phyloP scores from a whole-genome alignment of 2,888 invertebrate species.

The Empis livida region DNA sequence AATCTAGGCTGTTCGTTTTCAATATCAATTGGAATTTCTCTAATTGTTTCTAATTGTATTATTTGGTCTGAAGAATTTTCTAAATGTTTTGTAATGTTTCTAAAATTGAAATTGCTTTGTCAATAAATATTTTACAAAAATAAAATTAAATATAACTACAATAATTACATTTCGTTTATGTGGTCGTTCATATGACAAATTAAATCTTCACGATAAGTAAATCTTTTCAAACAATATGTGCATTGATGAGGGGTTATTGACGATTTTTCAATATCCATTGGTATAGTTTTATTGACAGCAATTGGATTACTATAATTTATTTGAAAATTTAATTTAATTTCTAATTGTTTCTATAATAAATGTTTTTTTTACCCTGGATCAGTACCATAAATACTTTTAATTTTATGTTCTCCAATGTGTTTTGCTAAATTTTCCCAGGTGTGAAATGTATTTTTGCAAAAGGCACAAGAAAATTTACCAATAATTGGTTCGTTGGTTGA shows the following conservation, averaged over 20 bases:
- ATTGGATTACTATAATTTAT: not conserved
- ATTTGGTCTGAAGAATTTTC: not conserved
- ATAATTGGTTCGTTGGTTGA: not conserved
- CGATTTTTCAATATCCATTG: not conserved
- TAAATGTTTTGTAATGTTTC: not conserved
- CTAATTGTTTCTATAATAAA: not conserved
- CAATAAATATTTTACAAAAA: too few species aligned
- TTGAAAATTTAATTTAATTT: not conserved
- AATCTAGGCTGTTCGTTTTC: not conserved
- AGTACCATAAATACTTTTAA: not conserved
- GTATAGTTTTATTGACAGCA: not conserved
- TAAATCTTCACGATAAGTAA: not conserved
- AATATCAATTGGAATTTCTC: not conserved
- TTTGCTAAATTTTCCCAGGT: not conserved
- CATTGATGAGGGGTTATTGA: not conserved
- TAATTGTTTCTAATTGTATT: not conserved
- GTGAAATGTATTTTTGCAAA: not conserved
- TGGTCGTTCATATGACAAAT: not conserved
- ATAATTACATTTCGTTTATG: not conserved
- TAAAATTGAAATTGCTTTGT: too few species aligned
- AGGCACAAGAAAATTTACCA: not conserved
- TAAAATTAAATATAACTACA: too few species aligned
- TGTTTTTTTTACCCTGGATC: not conserved
- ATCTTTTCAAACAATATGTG: not conserved
- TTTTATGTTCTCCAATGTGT: not conserved